These are phyloP conservation scores for Florisuga fusca DNA, from an alignment of 2,797 vertebrate species.

Conservation along the genomic window DNA sequence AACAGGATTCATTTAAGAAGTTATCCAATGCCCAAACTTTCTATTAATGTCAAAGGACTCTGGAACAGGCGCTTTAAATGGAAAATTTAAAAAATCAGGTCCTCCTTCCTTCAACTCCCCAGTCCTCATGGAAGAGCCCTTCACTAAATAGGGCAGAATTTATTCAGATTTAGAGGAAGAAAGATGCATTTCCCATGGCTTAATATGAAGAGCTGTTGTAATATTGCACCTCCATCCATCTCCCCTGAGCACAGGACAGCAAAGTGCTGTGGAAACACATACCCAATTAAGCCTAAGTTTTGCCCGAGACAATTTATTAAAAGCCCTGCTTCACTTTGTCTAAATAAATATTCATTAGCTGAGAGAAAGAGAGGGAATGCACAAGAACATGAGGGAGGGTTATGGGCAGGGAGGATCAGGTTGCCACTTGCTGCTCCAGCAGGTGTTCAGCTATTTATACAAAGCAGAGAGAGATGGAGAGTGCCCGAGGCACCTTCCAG, in stretches of 20 bases:
- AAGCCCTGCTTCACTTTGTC: background rate
- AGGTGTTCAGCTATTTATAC: rapidly evolving
- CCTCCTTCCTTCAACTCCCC: background rate
- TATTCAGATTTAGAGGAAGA: background rate
- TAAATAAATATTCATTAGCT: background rate
- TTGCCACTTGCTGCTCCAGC: background rate
- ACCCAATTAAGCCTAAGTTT: background rate
- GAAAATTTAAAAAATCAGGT: background rate
- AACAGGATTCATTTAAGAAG: background rate
- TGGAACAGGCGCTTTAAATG: background rate
- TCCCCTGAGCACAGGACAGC: background rate
- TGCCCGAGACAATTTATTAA: background rate
- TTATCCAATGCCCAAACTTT: background rate
- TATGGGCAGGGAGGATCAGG: background rate
- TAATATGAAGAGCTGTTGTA: background rate
- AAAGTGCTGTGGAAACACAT: background rate
- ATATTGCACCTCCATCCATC: background rate
- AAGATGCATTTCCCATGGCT: background rate
- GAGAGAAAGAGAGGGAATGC: background rate
- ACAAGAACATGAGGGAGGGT: rapidly evolving
- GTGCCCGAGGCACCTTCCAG: rapidly evolving
- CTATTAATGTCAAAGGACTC: background rate
- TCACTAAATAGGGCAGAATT: background rate
- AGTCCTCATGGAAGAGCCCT: background rate
- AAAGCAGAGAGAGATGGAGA: rapidly evolving